phyloP scores from a whole-genome alignment of 2,888 invertebrate species.

The Lochmaea crataegi region DNA sequence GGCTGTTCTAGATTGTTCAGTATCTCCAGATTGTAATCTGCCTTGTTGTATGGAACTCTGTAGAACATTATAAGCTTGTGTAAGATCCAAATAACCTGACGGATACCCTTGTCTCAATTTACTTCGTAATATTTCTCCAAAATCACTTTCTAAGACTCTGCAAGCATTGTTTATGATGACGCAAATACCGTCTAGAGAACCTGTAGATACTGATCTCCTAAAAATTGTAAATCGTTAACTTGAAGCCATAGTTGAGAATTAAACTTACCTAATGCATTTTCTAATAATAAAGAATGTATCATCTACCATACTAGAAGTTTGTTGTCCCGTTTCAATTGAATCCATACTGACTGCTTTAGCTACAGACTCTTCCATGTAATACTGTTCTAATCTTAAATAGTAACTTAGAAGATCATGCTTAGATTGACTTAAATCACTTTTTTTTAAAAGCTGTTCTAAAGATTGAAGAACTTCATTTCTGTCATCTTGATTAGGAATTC shows the following conservation, averaged over 20 bases:
- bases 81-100: slow-evolving; percentile 80
- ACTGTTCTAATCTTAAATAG: slow-evolving; percentile 93
- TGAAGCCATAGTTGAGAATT: slow-evolving; percentile 28
- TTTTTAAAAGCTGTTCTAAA: slow-evolving; percentile 75
- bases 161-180: slow-evolving; percentile 95
- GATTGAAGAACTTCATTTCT: slow-evolving; percentile 65
- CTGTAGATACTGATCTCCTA: slow-evolving; percentile 89
- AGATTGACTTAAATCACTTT: slow-evolving; percentile 78
- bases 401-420: slow-evolving; percentile 88
- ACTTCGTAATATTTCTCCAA: slow-evolving; percentile 77
- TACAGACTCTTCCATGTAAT: slow-evolving; percentile 95
- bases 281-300: slow-evolving; percentile 97
- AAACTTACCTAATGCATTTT: slow-evolving; percentile 86
- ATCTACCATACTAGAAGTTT: slow-evolving; percentile 93
- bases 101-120: slow-evolving; percentile 84
- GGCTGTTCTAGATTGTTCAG: slow-evolving; percentile 79
- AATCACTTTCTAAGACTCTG: slow-evolving; percentile 87
- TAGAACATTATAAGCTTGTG: slow-evolving; percentile 86
- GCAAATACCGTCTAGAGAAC: slow-evolving; percentile 95
- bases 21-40: slow-evolving; percentile 80
- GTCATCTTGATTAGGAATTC: slow-evolving; percentile 67
- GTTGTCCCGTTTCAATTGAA: slow-evolving; percentile 75
- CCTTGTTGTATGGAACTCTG: slow-evolving; percentile 85
- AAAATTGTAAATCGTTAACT: slow-evolving; percentile 33
- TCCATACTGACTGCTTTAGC: slow-evolving; percentile 90